Conservation (phyloP, 2,888 invertebrate genomes). For the Lasioglossum oenotherae region DNA sequence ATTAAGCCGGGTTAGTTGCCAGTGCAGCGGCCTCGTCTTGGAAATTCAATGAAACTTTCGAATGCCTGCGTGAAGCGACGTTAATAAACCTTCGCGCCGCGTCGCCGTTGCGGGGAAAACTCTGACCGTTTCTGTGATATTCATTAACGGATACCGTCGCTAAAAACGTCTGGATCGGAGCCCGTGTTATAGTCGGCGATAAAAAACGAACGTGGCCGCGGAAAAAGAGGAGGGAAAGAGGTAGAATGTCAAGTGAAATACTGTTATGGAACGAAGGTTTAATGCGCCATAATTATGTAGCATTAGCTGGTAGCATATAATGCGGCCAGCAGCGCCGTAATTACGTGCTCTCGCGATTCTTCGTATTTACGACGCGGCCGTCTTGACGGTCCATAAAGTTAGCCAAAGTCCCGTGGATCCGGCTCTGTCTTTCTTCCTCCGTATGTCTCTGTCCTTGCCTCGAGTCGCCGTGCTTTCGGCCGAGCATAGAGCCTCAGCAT, state of each 20-base stretch:
- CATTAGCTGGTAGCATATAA: slow-evolving; percentile 43
- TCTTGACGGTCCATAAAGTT: slow-evolving; percentile 37
- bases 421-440: neutral
- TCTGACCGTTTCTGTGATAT: slow-evolving; percentile 24
- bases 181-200: slow-evolving; percentile 29
- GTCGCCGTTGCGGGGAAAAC: neutral
- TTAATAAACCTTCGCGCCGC: slow-evolving; percentile 17
- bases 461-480: neutral
- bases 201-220: slow-evolving; percentile 21
- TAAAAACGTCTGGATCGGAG: slow-evolving; percentile 40
- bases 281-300: slow-evolving; percentile 61
- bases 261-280: slow-evolving; percentile 55
- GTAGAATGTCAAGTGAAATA: slow-evolving; percentile 44
- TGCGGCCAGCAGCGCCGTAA: slow-evolving; percentile 42
- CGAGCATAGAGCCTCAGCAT: neutral
- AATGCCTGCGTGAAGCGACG: slow-evolving; percentile 19
- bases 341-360: slow-evolving; percentile 50
- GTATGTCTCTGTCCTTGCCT: neutral
- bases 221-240: neutral
- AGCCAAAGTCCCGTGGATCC: slow-evolving; percentile 15
- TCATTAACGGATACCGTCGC: slow-evolving; percentile 42
- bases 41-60: slow-evolving; percentile 29
- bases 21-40: slow-evolving; percentile 7
- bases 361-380: slow-evolving; percentile 42
- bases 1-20: slow-evolving; percentile 24